Percentiles rank a stretch among this genome's conserved stretches.
Conservation (phyloP, 2,888 invertebrate species). For the Chydorus sphaericus region DNA sequence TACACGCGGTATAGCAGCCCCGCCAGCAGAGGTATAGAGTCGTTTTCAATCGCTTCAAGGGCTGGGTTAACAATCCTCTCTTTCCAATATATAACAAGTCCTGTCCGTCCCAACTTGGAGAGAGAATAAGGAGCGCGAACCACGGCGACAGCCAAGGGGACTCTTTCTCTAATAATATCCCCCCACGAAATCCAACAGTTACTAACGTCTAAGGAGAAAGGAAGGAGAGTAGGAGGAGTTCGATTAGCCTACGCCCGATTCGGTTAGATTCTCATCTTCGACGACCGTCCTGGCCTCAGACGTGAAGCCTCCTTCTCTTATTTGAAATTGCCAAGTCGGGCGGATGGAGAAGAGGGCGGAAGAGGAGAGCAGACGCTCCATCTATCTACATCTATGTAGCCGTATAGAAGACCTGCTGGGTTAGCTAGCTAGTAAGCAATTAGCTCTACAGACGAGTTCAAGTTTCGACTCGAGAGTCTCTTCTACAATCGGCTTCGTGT, state of each 20-base stretch:
- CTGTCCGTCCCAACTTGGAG: too few relatives aligned
- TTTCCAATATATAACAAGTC: too few relatives aligned
- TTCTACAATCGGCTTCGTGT: too few relatives aligned
- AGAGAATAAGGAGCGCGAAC: too few relatives aligned
- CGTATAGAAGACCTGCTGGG: too few relatives aligned
- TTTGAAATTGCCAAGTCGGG: constrained; percentile 5
- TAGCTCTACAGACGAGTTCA: neutral
- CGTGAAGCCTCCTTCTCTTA: neutral
- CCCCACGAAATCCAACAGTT: neutral
- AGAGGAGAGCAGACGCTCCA: neutral
- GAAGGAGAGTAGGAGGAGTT: neutral
- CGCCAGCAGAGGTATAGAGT: too few relatives aligned
- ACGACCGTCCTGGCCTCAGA: neutral
- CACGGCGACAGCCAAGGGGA: too few relatives aligned
- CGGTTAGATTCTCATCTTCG: neutral
- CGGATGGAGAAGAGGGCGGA: neutral
- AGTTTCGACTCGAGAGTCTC: neutral
- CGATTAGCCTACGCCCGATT: constrained; percentile 6
- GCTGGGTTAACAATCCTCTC: neutral
- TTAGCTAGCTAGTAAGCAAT: too few relatives aligned
- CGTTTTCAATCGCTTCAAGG: constrained; percentile 2
- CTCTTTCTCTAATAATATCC: too few relatives aligned
- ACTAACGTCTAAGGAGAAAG: neutral
- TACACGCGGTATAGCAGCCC: too few relatives aligned
- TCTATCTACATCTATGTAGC: too few relatives aligned